A percentile compares a stretch with the other conserved stretches of the same genome.
Conservation (phyloP, 1,140 invertebrate species). For the Trypoxylus dichotomus region DNA sequence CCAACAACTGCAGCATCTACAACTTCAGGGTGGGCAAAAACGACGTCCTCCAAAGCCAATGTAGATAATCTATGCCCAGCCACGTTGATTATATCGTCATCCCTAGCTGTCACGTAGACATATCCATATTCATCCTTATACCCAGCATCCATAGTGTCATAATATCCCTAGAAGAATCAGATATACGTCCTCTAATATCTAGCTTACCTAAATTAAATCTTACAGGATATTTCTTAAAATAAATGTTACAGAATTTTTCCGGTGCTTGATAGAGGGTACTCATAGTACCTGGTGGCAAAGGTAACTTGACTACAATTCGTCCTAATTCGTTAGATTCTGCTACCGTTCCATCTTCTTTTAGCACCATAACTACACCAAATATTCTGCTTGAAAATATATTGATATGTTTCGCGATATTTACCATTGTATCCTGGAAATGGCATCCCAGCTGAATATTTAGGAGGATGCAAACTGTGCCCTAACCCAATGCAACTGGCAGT, state of each 20-base stretch:
- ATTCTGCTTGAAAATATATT: not conserved
- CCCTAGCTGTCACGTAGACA: conserved; percentile 84
- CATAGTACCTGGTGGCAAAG: conserved; percentile 85
- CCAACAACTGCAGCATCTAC: conserved; percentile 86
- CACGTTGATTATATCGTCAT: conserved; percentile 96
- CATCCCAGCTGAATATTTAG: conserved; percentile 71
- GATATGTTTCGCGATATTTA: conserved; percentile 52
- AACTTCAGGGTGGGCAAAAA: conserved; percentile 79
- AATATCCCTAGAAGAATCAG: conserved; percentile 69
- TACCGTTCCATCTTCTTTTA: conserved; percentile 64
- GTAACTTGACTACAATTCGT: conserved; percentile 80
- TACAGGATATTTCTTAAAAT: conserved; percentile 81
- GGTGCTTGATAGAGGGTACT: conserved; percentile 80
- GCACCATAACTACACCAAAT: conserved; percentile 19
- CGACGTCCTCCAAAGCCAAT: conserved; percentile 84
- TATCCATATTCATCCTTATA: conserved; percentile 82
- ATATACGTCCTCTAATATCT: not conserved
- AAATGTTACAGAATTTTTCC: conserved; percentile 78
- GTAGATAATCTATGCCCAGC: conserved; percentile 89
- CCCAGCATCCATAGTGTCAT: conserved; percentile 94
- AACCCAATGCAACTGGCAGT: conserved; percentile 82
- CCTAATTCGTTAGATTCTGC: conserved; percentile 74
- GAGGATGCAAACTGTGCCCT: conserved; percentile 63
- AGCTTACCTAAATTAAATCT: conserved; percentile 42
- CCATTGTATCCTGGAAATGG: conserved; percentile 84